Conservation (phyloP, 2,888 invertebrate genomes). For the Heliconius cydno region DNA sequence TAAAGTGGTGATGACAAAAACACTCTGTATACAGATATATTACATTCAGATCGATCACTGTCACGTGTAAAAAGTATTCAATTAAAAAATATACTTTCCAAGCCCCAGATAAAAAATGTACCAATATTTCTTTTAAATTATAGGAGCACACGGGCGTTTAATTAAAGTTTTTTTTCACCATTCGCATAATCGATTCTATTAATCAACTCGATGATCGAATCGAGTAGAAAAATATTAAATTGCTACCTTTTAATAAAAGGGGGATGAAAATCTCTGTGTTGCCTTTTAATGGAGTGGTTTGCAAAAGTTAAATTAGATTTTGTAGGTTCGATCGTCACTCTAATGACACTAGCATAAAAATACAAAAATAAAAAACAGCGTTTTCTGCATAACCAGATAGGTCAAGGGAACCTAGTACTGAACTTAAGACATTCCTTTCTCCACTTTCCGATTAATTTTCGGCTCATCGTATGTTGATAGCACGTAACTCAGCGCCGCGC, state of each 20-base stretch:
- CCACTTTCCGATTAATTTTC: not conserved
- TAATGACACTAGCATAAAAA: not conserved
- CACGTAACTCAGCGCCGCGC: not conserved
- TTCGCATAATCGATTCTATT: slow-evolving; percentile 16
- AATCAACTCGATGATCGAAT: slow-evolving; percentile 16
- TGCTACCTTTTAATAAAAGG: not conserved
- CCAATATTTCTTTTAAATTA: slow-evolving; percentile 5
- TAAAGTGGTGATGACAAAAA: too few relatives aligned
- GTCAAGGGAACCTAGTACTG: not conserved
- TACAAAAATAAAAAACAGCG: too few relatives aligned
- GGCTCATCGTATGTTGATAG: too few relatives aligned
- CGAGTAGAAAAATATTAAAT: not conserved
- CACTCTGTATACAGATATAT: too few relatives aligned
- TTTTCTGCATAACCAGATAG: too few relatives aligned
- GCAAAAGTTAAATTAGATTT: not conserved
- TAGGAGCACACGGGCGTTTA: not conserved
- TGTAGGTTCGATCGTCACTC: not conserved
- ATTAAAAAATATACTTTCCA: not conserved
- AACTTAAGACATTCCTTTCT: not conserved
- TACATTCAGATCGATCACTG: not conserved
- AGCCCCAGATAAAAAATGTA: not conserved
- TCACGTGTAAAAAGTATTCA: not conserved
- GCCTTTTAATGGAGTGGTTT: not conserved
- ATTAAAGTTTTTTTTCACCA: slow-evolving; percentile 14
- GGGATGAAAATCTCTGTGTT: not conserved